These are phyloP conservation scores for Periophthalmus modestus DNA, from an alignment of 2,113 vertebrate species.

Conservation along the genomic window DNA sequence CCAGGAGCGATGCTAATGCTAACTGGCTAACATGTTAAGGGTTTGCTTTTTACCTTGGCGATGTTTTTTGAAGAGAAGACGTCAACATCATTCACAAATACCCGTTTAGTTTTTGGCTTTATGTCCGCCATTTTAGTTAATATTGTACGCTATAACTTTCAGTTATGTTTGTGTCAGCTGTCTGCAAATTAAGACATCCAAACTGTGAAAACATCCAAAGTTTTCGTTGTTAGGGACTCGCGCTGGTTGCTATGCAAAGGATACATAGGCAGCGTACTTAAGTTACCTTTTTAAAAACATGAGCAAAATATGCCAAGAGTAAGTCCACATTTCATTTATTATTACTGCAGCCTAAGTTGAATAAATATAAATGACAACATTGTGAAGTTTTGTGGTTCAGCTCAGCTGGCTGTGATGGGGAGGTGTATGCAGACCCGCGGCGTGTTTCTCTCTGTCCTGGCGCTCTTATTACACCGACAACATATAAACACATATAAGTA, in stretches of 20 bases:
- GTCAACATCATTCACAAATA: constrained; percentile 89
- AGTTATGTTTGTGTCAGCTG: neutral
- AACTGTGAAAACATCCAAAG: neutral
- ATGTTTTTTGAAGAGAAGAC: constrained; percentile 80
- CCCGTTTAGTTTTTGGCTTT: constrained; percentile 52
- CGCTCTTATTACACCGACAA: too few species aligned
- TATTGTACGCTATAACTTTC: neutral
- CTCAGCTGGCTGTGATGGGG: too few species aligned
- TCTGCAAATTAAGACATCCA: neutral
- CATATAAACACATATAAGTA: too few species aligned
- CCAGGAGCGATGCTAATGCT: neutral
- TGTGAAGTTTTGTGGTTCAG: too few species aligned
- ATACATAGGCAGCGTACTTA: neutral
- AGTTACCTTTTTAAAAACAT: neutral
- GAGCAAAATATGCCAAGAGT: too few species aligned
- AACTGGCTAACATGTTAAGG: neutral
- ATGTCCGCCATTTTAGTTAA: constrained; percentile 46
- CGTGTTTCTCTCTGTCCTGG: too few species aligned
- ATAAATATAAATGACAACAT: too few species aligned
- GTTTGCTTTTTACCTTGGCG: constrained; percentile 81
- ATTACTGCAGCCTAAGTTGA: too few species aligned
- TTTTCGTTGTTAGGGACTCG: constrained; percentile 48
- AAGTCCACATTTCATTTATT: too few species aligned
- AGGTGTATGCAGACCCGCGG: too few species aligned
- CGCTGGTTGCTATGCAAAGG: constrained; percentile 40